Percentiles rank a stretch among this genome's conserved stretches.
These are phyloP conservation scores for Sinhomidia bicolor DNA, from an alignment of 2,888 invertebrate genomes.

Conservation along the genomic window DNA sequence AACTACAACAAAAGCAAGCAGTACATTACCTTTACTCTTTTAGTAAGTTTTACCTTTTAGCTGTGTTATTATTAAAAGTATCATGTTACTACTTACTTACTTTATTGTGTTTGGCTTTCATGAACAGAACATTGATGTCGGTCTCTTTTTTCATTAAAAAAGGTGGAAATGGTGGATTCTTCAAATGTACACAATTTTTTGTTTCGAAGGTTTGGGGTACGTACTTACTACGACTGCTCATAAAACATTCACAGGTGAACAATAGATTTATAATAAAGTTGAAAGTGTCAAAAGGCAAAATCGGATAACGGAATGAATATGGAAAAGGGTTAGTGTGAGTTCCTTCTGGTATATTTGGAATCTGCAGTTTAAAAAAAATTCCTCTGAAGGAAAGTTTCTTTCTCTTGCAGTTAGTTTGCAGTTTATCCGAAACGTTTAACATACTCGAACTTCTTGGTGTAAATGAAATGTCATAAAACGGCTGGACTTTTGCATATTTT, in stretches of 20 bases:
- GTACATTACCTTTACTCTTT: constrained; percentile 4
- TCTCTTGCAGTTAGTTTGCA: no score
- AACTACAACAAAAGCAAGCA: constrained; percentile 4
- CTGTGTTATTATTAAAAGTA: constrained; percentile 3
- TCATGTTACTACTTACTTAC: constrained; percentile 30
- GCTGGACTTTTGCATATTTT: no score
- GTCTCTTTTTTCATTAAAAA: constrained; percentile 42
- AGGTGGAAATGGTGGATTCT: constrained; percentile 46
- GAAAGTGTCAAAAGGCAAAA: constrained; percentile 60
- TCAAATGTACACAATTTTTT: constrained; percentile 62
- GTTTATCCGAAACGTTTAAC: no score
- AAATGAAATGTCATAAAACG: no score
- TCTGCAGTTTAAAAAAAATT: no score
- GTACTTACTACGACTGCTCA: constrained; percentile 54
- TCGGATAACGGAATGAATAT: background rate
- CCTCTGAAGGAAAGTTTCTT: no score
- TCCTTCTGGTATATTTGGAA: no score
- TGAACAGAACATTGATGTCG: constrained; percentile 18
- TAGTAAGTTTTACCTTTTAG: constrained; percentile 29
- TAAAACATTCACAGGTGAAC: constrained; percentile 62
- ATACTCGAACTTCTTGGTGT: no score
- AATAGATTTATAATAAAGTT: constrained; percentile 51
- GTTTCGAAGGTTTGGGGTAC: constrained; percentile 68
- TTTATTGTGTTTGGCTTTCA: background rate
- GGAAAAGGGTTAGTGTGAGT: no score